A percentile compares a stretch with the other conserved stretches of the same genome.
These are phyloP conservation scores for Sylvicapra grimmia DNA, from an alignment of 2,113 vertebrate genomes.

Conservation along the genomic window DNA sequence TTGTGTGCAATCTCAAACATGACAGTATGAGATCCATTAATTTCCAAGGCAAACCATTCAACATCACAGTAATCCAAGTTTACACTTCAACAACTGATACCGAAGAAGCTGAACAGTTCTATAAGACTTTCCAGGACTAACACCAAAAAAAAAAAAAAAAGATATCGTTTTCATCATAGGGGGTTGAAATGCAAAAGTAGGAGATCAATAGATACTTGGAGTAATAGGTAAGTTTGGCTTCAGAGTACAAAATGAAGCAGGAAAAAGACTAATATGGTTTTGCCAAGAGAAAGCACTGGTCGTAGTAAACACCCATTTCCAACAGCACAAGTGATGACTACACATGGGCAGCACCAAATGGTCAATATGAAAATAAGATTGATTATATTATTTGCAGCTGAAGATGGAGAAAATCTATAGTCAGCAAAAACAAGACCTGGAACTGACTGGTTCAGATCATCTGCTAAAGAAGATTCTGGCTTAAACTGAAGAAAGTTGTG, in stretches of 20 bases:
- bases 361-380: neutral
- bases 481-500: neutral
- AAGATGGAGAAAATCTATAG: neutral
- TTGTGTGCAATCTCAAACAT: neutral
- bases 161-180: neutral
- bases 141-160: too few relatives aligned
- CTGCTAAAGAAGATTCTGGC: neutral
- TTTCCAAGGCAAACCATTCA: neutral
- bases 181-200: neutral
- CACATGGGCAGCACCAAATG: neutral
- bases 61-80: neutral
- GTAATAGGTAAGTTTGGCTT: neutral
- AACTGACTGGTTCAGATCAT: neutral
- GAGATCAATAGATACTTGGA: neutral
- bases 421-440: neutral
- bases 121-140: neutral
- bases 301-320: neutral
- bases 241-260: neutral
- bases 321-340: neutral
- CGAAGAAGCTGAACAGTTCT: neutral
- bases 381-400: neutral
- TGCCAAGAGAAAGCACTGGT: neutral
- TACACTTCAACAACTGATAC: neutral
- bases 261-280: neutral
- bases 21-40: neutral